Conservation (phyloP, 2,888 invertebrate genomes). For the Ernsta delagoae region DNA sequence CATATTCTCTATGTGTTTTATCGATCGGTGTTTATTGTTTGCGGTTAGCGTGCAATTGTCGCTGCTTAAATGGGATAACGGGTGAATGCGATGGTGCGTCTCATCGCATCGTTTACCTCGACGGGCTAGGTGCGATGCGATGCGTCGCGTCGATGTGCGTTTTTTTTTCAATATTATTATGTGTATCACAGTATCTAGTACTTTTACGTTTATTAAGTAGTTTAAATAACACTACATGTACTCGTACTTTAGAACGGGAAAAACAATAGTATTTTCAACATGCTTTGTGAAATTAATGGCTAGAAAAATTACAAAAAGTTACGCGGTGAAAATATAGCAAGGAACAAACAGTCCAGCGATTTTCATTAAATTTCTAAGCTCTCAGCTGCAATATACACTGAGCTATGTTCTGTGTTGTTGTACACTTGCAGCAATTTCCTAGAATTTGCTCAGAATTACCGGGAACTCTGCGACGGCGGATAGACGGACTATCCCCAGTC, state of each 20-base stretch:
- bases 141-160: too few species aligned
- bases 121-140: too few species aligned
- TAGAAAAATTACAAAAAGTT: neutral
- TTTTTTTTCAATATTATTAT: too few species aligned
- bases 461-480: neutral
- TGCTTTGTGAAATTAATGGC: neutral
- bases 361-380: neutral
- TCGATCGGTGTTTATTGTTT: conserved; percentile 59
- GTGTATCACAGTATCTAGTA: too few species aligned
- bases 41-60: conserved; percentile 53
- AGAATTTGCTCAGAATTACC: conserved; percentile 7
- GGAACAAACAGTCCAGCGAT: neutral
- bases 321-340: neutral
- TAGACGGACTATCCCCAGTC: conserved; percentile 47
- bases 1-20: conserved; percentile 64
- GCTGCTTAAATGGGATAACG: conserved; percentile 53
- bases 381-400: neutral
- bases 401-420: neutral
- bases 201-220: too few species aligned
- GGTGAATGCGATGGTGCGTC: neutral
- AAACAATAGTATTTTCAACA: too few species aligned
- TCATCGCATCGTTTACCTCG: neutral
- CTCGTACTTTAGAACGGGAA: too few species aligned
- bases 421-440: neutral
- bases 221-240: too few species aligned